phyloP scores from a whole-genome alignment of 1,140 invertebrate species.

The Drosophila guanche region DNA sequence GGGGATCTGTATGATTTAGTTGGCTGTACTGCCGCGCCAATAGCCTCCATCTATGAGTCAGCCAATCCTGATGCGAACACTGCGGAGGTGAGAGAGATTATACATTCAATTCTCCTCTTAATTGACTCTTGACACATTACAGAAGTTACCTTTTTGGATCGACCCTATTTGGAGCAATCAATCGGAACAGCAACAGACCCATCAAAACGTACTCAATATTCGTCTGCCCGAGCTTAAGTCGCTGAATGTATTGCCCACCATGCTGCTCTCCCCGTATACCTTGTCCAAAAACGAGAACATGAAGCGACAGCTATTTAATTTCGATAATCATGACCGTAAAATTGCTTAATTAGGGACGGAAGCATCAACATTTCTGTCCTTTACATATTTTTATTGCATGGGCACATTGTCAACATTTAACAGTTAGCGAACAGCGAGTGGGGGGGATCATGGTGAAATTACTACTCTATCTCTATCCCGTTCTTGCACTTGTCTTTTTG shows the following conservation, averaged over 20 bases:
- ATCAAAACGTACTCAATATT: slow-evolving; percentile 57
- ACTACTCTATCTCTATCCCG: too few relatives aligned
- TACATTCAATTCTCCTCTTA: slow-evolving; percentile 21
- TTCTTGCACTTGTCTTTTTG: too few relatives aligned
- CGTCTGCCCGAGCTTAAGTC: slow-evolving; percentile 68
- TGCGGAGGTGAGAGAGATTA: slow-evolving; percentile 66
- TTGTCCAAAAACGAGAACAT: slow-evolving; percentile 78
- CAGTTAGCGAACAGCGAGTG: too few relatives aligned
- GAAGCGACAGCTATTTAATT: slow-evolving; percentile 73
- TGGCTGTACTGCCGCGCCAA: slow-evolving; percentile 42
- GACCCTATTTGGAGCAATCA: slow-evolving; percentile 79
- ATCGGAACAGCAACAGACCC: slow-evolving; percentile 25
- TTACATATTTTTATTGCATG: too few relatives aligned
- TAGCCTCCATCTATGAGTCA: slow-evolving; percentile 65
- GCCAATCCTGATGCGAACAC: slow-evolving; percentile 84
- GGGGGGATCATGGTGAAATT: too few relatives aligned
- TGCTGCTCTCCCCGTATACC: slow-evolving; percentile 74
- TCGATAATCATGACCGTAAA: slow-evolving; percentile 77
- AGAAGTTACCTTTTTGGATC: slow-evolving; percentile 78
- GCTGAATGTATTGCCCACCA: slow-evolving; percentile 63
- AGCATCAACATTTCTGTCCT: too few relatives aligned
- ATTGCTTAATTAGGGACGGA: slow-evolving; percentile 57
- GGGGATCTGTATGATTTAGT: slow-evolving; percentile 49
- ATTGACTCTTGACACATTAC: slow-evolving; percentile 4
- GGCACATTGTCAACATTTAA: too few relatives aligned